These are phyloP conservation scores for Augochlora pura DNA, from an alignment of 1,140 invertebrate species.

Conservation along the genomic window DNA sequence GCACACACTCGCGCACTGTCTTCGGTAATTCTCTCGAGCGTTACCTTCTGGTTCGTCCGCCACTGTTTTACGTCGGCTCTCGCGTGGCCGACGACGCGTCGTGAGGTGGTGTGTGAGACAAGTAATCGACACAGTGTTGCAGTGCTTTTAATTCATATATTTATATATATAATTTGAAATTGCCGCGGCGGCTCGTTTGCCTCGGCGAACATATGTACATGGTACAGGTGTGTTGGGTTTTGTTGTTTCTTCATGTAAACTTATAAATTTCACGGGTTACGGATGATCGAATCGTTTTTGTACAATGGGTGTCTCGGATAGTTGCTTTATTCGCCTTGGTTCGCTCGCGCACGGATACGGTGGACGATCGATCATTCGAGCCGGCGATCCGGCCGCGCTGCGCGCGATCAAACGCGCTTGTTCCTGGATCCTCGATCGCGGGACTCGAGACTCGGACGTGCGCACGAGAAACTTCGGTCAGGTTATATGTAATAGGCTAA, in stretches of 20 bases:
- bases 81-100: too few species aligned
- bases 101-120: neutral
- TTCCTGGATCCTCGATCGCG: neutral
- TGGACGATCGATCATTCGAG: too few species aligned
- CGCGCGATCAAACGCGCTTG: neutral
- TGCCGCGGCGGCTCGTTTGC: neutral
- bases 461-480: neutral
- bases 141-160: constrained; percentile 56
- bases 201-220: constrained; percentile 66
- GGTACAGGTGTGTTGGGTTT: too few species aligned
- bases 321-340: neutral
- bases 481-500: too few species aligned
- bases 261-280: constrained; percentile 17
- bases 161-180: constrained; percentile 52
- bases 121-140: constrained; percentile 56
- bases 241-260: constrained; percentile 33
- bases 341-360: neutral
- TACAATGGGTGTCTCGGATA: constrained; percentile 22
- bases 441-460: neutral
- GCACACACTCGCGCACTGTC: too few species aligned
- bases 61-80: too few species aligned
- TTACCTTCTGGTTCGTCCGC: too few species aligned
- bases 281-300: constrained; percentile 6
- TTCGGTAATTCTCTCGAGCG: too few species aligned
- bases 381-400: neutral